Conservation (phyloP, 1,140 invertebrate species). For the Apis mellifera region Amel_HAv3.1 CM009939.2:3852501-3853000, state of each 20-base stretch:
- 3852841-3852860: neutral
- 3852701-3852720: neutral
- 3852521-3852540: slow-evolving; percentile 19
- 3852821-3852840: neutral
- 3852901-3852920: neutral
- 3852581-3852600: neutral
- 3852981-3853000: neutral
- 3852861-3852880: neutral
- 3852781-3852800: too few species aligned
- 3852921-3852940: too few species aligned
- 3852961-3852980: neutral
- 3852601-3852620: neutral
- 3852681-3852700: neutral
- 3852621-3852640: neutral
- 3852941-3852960: too few species aligned
- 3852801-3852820: neutral
- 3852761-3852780: neutral
- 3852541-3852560: slow-evolving; percentile 1
- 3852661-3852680: neutral
- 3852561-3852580: neutral
- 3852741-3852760: neutral
- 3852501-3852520: slow-evolving; percentile 15
- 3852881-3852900: neutral
- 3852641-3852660: neutral
- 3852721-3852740: neutral